Evolutionary conservation across 2,888 invertebrate genomes (phyloP), one percentile per base, ranked within the genome.

Genomic region (Ophion obscuratus): DNA sequence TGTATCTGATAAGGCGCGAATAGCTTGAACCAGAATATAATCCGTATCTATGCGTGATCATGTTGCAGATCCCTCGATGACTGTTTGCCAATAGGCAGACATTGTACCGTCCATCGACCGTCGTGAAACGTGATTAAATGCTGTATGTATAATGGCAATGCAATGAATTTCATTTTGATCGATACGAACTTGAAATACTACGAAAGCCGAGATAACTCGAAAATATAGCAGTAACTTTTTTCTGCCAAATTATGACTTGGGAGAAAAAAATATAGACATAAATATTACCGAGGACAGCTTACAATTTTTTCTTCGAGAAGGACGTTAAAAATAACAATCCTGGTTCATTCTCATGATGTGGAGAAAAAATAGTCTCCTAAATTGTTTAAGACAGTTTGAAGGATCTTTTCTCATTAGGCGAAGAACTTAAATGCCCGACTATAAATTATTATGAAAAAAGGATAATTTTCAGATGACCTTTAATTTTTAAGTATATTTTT

Each of bases 31-130:
- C 78, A 67, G 4, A 67, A 53, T 53, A 73, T 47, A 47, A 73
- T 40, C 31, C 47, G 17, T 83, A 68, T 83, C 73, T 67, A n/a
- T 27, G 40, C n/a, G 75, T 27, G 82, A 82, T 82, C 76, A 70
- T 76, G 64, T 71, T 62, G n/a, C 76, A 71, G 62, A 82, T 82
- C 82, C 68, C 76, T 76, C 76, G 76, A 71, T 82, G 62, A 82
- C 76, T 82, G 67, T 73, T 77, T 27, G 53, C 75, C 78, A 66
- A 73, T 83, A 57, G 62, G 61, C 17, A 64, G 27, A 82, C 68
- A 75, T 47, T 40, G 36, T 40, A 40, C 40, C 36, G n/a, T 40
- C 36, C 9, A n/a, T 67, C 20, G n/a, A 11, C 9, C 40, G 40
- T 7, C 9, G n/a, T 40, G 40, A 20, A 7, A 36, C 11, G 7